A percentile compares a stretch with the other conserved stretches of the same genome.
Evolutionary conservation across 2,113 vertebrate genomes (phyloP).

Genomic region (Gallinago media): DNA sequence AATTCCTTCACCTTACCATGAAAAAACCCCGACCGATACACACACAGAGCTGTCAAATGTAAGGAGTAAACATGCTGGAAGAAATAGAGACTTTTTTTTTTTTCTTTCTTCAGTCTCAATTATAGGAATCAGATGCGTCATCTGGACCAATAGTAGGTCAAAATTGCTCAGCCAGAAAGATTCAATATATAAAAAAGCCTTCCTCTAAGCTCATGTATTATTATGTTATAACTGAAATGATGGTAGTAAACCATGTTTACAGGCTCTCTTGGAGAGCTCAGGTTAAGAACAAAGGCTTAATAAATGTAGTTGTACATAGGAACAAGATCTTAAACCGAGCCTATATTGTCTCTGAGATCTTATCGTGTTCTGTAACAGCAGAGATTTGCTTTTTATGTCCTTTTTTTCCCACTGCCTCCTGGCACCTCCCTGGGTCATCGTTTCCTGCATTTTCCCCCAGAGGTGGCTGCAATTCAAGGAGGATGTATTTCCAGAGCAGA

Average conservation of each 20-base stretch:
- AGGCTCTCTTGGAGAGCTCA: neutral
- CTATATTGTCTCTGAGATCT: neutral
- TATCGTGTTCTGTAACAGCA: neutral
- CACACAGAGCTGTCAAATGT: neutral
- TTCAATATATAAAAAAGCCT: neutral
- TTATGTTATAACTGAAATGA: neutral
- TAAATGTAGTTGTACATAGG: neutral
- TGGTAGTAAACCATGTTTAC: neutral
- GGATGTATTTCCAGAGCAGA: neutral
- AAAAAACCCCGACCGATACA: neutral
- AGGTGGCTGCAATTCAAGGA: neutral
- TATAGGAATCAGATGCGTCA: neutral
- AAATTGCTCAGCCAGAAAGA: constrained; percentile 20
- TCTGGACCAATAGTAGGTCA: neutral
- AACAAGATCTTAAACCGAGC: neutral
- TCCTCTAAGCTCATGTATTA: neutral
- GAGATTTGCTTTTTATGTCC: neutral
- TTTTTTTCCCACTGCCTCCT: neutral
- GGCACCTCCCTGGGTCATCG: neutral
- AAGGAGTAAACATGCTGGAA: neutral
- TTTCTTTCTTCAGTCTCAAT: neutral
- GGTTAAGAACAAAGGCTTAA: neutral
- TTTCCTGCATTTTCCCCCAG: neutral
- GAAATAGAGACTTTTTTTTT: neutral
- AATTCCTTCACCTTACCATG: neutral